Evolutionary conservation across 2,888 invertebrate genomes (phyloP), one percentile per base, ranked within the genome.

Genomic region (Bibio marci): DNA sequence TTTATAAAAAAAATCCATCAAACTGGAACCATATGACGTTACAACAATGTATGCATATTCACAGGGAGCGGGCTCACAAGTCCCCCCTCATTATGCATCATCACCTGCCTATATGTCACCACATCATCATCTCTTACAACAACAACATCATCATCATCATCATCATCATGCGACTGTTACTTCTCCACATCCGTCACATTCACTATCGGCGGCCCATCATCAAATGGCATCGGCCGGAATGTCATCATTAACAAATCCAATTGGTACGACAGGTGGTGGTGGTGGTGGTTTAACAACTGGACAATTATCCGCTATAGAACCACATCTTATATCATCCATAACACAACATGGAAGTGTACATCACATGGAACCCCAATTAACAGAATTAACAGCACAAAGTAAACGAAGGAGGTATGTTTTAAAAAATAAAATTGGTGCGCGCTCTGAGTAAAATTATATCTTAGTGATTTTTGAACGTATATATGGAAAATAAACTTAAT

Each of bases 21-120:
- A 49, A 42, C 49, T 48, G 48, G 47, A 47, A 46, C 45, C 48
- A 38, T 46, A 48, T 48, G 47, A 49, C 40, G 40, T 49, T 41
- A 48, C 36, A 43, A 44, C 48, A 39, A 49, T 49, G 49, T 49
- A 48, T 42, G 48, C 49, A 34, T 49, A 49, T 46, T 48, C 47
- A 43, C 46, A 48, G 39, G 45, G 47, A 17, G 46, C 45, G 38
- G 45, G 44, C 41, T 39, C 43, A 42, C 46, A 46, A 37, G 36
- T 46, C 18, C 43, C 46, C 13, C 44, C 45, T 38, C 47, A 49
- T 38, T 48, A 48, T 42, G 42, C 44, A 30, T 43, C 47, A 39
- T 43, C 48, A 22, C 45, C 47, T 28, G 43, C 45, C 13, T 46
- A 44, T 22, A 32, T 45, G 35, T 37, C 46, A 32, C 39, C 46